Conservation (phyloP, 2,113 vertebrate genomes). For the Carollia perspicillata region DNA sequence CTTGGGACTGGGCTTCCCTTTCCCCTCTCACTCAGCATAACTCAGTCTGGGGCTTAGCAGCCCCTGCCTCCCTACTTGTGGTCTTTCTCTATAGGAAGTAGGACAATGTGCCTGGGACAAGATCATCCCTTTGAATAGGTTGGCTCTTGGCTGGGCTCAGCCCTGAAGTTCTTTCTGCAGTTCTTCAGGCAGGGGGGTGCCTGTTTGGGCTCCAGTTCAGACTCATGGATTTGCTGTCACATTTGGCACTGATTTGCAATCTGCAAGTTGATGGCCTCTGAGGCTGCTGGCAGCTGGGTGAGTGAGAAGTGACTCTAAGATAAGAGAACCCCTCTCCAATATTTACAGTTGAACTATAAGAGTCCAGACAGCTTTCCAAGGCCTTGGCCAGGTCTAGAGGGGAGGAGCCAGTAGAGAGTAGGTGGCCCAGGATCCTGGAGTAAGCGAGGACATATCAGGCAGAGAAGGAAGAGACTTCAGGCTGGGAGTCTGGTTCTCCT, state of each 20-base stretch:
- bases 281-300: slow-evolving; percentile 39
- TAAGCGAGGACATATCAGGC: not conserved
- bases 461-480: not conserved
- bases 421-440: not conserved
- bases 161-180: not conserved
- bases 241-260: slow-evolving; percentile 64
- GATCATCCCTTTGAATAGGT: not conserved
- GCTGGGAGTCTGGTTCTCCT: not conserved
- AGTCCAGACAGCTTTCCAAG: not conserved
- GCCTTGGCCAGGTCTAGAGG: not conserved
- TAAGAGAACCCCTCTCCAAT: slow-evolving; percentile 49
- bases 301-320: slow-evolving; percentile 64
- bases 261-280: slow-evolving; percentile 52
- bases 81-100: not conserved
- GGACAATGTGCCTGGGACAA: not conserved
- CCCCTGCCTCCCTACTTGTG: not conserved
- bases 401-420: not conserved
- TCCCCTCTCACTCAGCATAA: not conserved
- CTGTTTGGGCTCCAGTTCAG: not conserved
- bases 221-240: not conserved
- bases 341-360: slow-evolving; percentile 45
- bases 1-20: not conserved
- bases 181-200: not conserved
- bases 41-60: not conserved
- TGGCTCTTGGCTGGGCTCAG: not conserved